Conservation (phyloP, 1,140 invertebrate species). For the Pseudomyrmex sp. region DNA sequence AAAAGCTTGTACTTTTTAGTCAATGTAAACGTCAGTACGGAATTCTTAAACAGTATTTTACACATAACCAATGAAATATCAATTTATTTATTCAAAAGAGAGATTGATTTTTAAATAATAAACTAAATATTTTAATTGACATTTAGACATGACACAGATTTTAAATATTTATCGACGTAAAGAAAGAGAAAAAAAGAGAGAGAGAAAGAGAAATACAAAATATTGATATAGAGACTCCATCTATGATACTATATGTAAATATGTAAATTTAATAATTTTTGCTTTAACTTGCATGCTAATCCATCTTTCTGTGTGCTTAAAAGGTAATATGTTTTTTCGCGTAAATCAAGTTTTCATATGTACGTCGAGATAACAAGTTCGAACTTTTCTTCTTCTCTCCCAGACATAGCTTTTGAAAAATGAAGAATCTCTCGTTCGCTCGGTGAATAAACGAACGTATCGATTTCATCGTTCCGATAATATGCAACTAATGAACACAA, state of each 20-base stretch:
- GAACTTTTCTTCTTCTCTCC: too few species aligned
- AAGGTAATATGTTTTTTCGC: slow-evolving; percentile 8
- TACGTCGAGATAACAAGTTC: not conserved
- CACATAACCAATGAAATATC: not conserved
- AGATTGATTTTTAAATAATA: not conserved
- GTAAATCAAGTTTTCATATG: slow-evolving; percentile 30
- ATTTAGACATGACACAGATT: too few species aligned
- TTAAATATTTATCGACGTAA: too few species aligned
- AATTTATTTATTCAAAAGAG: not conserved
- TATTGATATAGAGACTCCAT: not conserved
- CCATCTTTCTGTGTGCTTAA: not conserved
- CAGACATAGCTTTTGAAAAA: slow-evolving; percentile 19
- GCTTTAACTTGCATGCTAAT: slow-evolving; percentile 21
- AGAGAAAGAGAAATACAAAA: not conserved
- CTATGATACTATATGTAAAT: not conserved
- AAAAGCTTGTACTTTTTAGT: slow-evolving; percentile 26
- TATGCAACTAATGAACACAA: slow-evolving; percentile 49
- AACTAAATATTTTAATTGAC: too few species aligned
- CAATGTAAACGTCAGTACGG: not conserved
- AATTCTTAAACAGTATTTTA: not conserved
- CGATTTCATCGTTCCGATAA: slow-evolving; percentile 36
- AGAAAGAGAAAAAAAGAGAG: too few species aligned
- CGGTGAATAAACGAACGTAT: slow-evolving; percentile 28
- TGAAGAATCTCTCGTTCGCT: not conserved
- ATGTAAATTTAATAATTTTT: not conserved